Evolutionary conservation across 2,888 invertebrate species (phyloP).

Genomic region (Patella pellucida): DNA sequence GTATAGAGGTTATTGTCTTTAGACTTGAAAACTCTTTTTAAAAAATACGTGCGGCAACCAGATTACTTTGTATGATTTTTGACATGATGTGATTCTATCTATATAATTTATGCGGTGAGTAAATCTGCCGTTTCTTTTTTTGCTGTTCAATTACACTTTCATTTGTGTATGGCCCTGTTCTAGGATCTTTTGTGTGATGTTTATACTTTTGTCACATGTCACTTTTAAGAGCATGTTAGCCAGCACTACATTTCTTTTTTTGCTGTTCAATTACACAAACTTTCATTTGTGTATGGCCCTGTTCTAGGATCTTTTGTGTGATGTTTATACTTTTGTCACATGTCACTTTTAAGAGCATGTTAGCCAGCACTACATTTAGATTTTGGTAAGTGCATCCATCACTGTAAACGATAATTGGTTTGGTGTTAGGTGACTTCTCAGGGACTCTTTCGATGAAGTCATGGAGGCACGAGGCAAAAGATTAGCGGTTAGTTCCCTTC

Average conservation of each 20-base stretch:
- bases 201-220: not conserved
- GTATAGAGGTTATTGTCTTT: slow-evolving; percentile 13
- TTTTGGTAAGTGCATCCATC: not conserved
- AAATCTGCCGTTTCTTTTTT: not conserved
- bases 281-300: not conserved
- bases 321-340: not conserved
- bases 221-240: not conserved
- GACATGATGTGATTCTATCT: not conserved
- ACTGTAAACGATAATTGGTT: not conserved
- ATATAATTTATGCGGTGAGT: not conserved
- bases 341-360: not conserved
- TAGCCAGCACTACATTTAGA: not conserved
- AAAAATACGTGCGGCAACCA: not conserved
- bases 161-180: not conserved
- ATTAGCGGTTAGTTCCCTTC: slow-evolving; percentile 15
- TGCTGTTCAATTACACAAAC: not conserved
- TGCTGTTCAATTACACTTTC: not conserved
- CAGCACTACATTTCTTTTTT: not conserved
- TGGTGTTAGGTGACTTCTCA: no score
- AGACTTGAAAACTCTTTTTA: not conserved
- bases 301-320: not conserved
- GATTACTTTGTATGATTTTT: not conserved
- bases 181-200: not conserved
- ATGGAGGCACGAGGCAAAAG: slow-evolving; percentile 20
- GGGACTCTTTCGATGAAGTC: not conserved